Conservation (phyloP, 1,140 invertebrate species). For the Arctopsyche grandis region DNA sequence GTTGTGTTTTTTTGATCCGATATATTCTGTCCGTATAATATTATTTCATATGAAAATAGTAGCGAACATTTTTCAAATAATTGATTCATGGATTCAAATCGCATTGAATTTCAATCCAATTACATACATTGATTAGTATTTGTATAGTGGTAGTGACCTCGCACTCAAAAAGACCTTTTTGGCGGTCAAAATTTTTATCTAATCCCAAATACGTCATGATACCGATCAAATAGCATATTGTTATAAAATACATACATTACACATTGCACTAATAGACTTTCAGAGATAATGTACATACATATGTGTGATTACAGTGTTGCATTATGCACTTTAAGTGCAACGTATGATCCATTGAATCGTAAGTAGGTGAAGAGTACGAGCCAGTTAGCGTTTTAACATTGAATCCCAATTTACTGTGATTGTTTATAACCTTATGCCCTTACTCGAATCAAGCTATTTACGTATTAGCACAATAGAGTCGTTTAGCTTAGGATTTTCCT, state of each 20-base stretch:
- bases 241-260: background rate
- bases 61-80: too few relatives aligned
- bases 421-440: too few relatives aligned
- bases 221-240: background rate
- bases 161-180: background rate
- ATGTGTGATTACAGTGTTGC: background rate
- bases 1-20: too few relatives aligned
- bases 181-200: background rate
- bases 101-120: background rate
- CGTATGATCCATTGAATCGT: background rate
- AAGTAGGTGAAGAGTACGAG: conserved; percentile 1
- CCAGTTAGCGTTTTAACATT: conserved; percentile 3
- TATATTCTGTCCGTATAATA: too few relatives aligned
- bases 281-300: background rate
- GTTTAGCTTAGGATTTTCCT: too few relatives aligned
- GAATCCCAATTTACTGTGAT: background rate
- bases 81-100: too few relatives aligned
- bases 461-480: background rate
- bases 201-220: background rate
- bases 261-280: background rate
- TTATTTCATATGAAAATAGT: too few relatives aligned
- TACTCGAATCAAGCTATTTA: background rate
- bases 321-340: background rate
- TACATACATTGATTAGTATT: background rate
- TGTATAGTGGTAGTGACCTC: background rate